Percentiles rank a stretch among this genome's conserved stretches.
phyloP scores from a whole-genome alignment of 2,797 vertebrate species.

The Hyperoplus lanceolatus region DNA sequence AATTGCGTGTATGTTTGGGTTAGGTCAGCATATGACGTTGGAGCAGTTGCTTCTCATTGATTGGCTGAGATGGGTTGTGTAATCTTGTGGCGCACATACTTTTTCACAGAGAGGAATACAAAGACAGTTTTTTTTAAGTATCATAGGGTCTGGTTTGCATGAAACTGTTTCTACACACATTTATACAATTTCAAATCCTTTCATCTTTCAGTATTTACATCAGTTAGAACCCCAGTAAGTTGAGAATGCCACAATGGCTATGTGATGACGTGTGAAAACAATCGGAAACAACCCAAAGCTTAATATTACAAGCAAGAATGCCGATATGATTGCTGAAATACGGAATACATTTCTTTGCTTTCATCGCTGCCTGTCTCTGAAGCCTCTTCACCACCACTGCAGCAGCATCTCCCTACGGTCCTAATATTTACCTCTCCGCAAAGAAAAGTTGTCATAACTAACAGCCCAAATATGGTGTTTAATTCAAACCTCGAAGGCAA shows the following conservation, averaged over 20 bases:
- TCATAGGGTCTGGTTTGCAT: background rate
- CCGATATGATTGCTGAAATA: background rate
- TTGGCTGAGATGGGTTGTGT: conserved; percentile 55
- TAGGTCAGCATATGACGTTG: conserved; percentile 42
- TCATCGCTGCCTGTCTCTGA: background rate
- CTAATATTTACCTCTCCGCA: conserved; percentile 75
- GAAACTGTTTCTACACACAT: conserved; percentile 4
- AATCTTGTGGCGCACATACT: conserved; percentile 33
- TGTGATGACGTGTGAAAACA: background rate
- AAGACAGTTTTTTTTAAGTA: background rate
- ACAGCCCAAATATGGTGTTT: conserved; percentile 72
- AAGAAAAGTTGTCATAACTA: conserved; percentile 68
- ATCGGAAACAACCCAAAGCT: background rate
- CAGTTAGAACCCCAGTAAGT: background rate
- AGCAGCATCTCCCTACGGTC: conserved; percentile 38
- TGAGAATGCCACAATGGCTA: background rate
- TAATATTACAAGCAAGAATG: background rate
- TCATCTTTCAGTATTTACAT: background rate
- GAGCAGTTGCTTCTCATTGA: conserved; percentile 15
- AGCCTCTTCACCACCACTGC: background rate
- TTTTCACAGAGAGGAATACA: background rate
- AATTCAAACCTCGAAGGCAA: conserved; percentile 14
- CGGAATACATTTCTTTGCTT: background rate
- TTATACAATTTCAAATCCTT: background rate
- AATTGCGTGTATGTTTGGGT: conserved; percentile 39